Evolutionary conservation across 1,140 invertebrate genomes (phyloP).

Genomic region (Arion vulgaris): DNA sequence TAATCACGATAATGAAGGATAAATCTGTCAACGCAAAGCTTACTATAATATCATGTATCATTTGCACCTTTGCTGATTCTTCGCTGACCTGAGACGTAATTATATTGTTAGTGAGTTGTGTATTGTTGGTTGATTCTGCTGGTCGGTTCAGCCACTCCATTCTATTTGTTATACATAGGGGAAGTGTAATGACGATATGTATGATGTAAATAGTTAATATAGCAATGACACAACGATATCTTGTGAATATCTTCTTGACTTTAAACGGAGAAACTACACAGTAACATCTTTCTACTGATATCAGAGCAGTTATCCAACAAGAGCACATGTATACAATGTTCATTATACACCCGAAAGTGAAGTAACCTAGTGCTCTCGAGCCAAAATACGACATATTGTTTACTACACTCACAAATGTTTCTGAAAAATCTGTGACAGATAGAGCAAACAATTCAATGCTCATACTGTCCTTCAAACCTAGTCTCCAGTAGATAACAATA

Average conservation of each 20-base stretch:
- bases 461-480: not conserved
- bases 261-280: conserved; percentile 12
- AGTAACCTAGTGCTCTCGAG: not conserved
- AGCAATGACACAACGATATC: not conserved
- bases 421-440: not conserved
- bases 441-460: conserved; percentile 5
- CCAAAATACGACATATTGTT: not conserved
- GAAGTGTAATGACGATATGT: not conserved
- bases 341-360: not conserved
- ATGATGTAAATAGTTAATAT: not conserved
- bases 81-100: not conserved
- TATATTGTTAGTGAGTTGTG: not conserved
- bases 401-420: not conserved
- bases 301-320: conserved; percentile 11
- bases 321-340: not conserved
- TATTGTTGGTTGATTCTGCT: not conserved
- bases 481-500: conserved; percentile 1
- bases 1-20: not conserved
- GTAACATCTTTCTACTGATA: conserved; percentile 14
- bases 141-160: not conserved
- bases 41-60: not conserved
- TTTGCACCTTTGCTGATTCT: not conserved
- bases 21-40: not conserved
- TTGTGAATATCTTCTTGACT: conserved; percentile 8
- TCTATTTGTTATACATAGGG: not conserved